Evolutionary conservation across 2,113 vertebrate genomes (phyloP), one percentile per base, ranked within the genome.

Genomic region (Paradisaea rubra): DNA sequence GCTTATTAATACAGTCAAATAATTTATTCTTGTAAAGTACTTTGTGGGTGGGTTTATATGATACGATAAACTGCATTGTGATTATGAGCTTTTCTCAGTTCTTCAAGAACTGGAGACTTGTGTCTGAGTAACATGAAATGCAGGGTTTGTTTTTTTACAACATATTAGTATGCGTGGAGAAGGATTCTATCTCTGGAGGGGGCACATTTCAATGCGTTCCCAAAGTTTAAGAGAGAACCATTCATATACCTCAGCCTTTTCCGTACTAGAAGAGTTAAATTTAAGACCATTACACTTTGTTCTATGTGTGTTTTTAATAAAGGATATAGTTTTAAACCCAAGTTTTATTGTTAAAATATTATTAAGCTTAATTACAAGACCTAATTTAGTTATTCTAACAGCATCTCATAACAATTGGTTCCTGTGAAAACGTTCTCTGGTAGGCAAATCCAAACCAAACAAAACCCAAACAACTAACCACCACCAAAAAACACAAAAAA

Each of bases 11-110:
- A 28, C 2, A 45, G 9, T 45, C 23, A 52, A 81, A 63, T 39
- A 27, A 25, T 71, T 83, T 50, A 39, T 66, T 89, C 22, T 82
- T 41, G 12, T 50, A 50, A 80, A 39, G 50, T 28, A 44, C 28
- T 30, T 63, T 49, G 7, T 12, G 16, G 10, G 14, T 0, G 0
- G 2, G 2, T 70, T 70, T 33, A 31, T n/a, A 11, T 45, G 14
- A 8, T 31, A 28, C 3, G 10, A 64, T 69, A 65, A 87, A 74
- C 7, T 63, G 9, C 11, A 17, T 10, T 4, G 3, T 90, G 31
- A 59, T 74, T 15, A 28, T 2, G n/a, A 39, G 2, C 21, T 77
- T 73, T 86, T 68, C 5, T 37, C 71, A 81, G 45, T 77, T 63
- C 13, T 83, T 10, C 15, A 66, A 54, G 31, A 80, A 21, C 23